Percentiles rank a stretch among this genome's conserved stretches.
Conservation (phyloP, 2,113 vertebrate genomes). For the Ceratotherium simum region DNA sequence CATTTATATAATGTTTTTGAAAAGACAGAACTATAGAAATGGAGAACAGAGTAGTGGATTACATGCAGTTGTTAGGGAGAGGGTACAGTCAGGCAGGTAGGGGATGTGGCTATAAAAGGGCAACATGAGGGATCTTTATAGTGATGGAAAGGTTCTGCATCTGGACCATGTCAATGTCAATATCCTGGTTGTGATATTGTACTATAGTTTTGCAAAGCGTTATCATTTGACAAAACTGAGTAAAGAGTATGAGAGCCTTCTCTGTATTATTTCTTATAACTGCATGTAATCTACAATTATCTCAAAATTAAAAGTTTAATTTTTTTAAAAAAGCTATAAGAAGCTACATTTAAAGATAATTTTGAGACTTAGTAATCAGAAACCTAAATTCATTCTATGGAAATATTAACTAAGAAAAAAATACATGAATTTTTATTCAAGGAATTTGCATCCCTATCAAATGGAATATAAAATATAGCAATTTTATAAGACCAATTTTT, state of each 20-base stretch:
- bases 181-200: background rate
- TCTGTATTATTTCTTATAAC: background rate
- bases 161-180: background rate
- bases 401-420: background rate
- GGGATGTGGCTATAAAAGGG: background rate
- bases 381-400: background rate
- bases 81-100: background rate
- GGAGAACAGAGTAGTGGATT: background rate
- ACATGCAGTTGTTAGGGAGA: background rate
- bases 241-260: background rate
- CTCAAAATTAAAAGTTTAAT: conserved; percentile 1
- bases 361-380: background rate
- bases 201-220: background rate
- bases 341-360: background rate
- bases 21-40: background rate
- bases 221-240: background rate
- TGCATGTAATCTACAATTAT: background rate
- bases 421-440: background rate
- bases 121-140: background rate
- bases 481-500: background rate
- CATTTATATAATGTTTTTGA: background rate
- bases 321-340: background rate
- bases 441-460: background rate
- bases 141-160: background rate
- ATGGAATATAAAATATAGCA: background rate